Conservation (phyloP, 2,113 vertebrate genomes). For the Rhodinocichla rosea region DNA sequence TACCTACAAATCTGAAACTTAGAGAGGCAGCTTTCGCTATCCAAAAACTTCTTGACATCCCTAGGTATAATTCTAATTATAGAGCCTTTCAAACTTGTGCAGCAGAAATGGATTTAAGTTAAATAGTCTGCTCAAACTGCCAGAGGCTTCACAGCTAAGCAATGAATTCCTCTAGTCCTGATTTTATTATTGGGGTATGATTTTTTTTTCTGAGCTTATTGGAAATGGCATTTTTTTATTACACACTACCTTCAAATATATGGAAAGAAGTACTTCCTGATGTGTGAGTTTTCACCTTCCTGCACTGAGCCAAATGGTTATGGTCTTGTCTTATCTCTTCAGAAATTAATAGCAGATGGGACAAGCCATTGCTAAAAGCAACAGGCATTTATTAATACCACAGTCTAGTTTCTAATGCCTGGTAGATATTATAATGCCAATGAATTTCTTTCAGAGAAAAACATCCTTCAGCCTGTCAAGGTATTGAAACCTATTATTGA, state of each 20-base stretch:
- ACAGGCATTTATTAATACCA: conserved; percentile 38
- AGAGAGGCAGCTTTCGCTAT: background rate
- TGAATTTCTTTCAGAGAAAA: conserved; percentile 8
- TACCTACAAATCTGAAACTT: background rate
- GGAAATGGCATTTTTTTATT: conserved; percentile 59
- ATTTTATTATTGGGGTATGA: conserved; percentile 35
- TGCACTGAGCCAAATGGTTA: conserved; percentile 33
- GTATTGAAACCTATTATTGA: conserved; percentile 13
- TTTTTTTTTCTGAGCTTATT: background rate
- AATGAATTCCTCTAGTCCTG: conserved; percentile 23
- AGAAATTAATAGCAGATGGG: conserved; percentile 56
- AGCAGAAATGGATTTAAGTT: conserved; percentile 54
- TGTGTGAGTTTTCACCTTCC: background rate
- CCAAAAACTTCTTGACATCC: conserved; percentile 4
- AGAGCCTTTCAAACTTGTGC: conserved; percentile 21
- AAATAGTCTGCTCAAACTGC: conserved; percentile 53
- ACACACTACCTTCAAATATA: background rate
- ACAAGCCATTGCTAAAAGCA: conserved; percentile 9
- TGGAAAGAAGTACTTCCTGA: conserved; percentile 8
- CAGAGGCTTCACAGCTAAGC: conserved; percentile 23
- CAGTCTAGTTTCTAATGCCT: conserved; percentile 7
- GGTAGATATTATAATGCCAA: background rate
- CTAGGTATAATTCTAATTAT: conserved; percentile 44
- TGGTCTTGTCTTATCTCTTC: conserved; percentile 31
- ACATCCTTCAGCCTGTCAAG: conserved; percentile 34